Conservation (phyloP, 92 coral and sea anemone genomes). For the Micromussa lordhowensis region DNA sequence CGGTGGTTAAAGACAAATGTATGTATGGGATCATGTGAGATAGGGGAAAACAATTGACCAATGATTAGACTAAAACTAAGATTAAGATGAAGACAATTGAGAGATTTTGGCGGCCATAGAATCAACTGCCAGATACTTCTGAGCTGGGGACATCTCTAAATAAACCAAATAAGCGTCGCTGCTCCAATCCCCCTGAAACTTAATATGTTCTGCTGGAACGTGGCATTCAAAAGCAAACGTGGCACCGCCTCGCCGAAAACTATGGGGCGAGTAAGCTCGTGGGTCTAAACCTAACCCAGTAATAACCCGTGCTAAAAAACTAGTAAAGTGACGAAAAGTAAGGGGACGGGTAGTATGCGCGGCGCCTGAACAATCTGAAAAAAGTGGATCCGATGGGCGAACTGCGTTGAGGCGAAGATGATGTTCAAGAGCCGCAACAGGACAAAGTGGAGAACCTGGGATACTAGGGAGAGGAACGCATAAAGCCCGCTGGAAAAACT, state of each 20-base stretch:
- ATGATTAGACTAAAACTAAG: no score
- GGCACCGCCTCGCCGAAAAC: slow-evolving; percentile 14
- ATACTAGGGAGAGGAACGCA: background rate
- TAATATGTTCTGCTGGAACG: slow-evolving; percentile 3
- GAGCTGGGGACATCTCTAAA: background rate
- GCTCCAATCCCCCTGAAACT: slow-evolving; percentile 25
- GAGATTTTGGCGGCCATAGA: background rate
- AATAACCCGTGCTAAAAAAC: slow-evolving; percentile 6
- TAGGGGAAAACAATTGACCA: background rate
- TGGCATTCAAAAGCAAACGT: slow-evolving; percentile 15
- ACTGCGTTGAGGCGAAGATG: slow-evolving; percentile 4
- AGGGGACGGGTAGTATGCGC: background rate
- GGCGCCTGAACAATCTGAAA: background rate
- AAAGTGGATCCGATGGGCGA: slow-evolving; percentile 1
- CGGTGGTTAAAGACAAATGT: background rate
- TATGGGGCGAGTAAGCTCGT: slow-evolving; percentile 8
- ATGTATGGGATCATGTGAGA: no score
- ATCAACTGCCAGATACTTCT: background rate
- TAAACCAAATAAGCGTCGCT: slow-evolving; percentile 13
- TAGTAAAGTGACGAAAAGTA: background rate
- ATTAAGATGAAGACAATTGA: background rate
- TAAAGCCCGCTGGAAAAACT: slow-evolving; percentile 8
- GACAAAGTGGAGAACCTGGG: background rate
- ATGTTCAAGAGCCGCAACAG: slow-evolving; percentile 2
- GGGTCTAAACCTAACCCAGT: background rate